Evolutionary conservation across 2,113 vertebrate genomes (phyloP), one percentile per base, ranked within the genome.

Genomic region (Madoqua kirkii): DNA sequence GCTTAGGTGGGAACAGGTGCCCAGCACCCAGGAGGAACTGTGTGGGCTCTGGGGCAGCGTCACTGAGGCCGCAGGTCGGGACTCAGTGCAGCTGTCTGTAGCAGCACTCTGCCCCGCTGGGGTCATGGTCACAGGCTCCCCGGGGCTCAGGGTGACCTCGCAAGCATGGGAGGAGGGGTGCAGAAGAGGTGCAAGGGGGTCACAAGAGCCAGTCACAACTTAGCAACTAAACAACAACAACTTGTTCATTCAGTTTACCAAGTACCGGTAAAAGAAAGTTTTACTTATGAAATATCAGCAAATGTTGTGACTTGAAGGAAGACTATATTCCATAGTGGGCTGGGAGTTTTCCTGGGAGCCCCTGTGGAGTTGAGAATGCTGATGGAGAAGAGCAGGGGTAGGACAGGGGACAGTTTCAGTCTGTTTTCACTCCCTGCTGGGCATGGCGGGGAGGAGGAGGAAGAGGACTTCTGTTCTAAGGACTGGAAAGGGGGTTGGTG

Each of bases 381-480:
- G 5, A 8, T 14, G 8, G 55, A 21, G 36, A 10, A 33, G 23
- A 54, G 3, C 2, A 31, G 40, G n/a, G 45, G 64, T 19, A n/a
- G 16, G 31, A n/a, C 13, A 71, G 57, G 78, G 78, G 59, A 9
- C 15, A 64, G 33, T 52, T 91, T 52, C 3, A 21, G n/a, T 43
- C 50, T 59, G 71, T 79, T 92, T 86, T 89, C 21, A 57, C 8
- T 64, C 15, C 25, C 7, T 4, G 7, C 25, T 48, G 33, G 27
- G 60, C 21, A 67, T 6, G 40, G n/a, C 0, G 14, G 13, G 4
- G 2, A 16, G 48, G 36, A 14, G 36, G 50, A 25, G 8, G 12
- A 50, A 14, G 64, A 92, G n/a, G 25, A 62, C 14, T 21, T 71
- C 14, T 76, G 4, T 14, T 48, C n/a, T 4, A 76, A 43, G 5